These are phyloP conservation scores for Ctenodactylus gundi DNA, from an alignment of 2,113 vertebrate species.

Conservation along the genomic window DNA sequence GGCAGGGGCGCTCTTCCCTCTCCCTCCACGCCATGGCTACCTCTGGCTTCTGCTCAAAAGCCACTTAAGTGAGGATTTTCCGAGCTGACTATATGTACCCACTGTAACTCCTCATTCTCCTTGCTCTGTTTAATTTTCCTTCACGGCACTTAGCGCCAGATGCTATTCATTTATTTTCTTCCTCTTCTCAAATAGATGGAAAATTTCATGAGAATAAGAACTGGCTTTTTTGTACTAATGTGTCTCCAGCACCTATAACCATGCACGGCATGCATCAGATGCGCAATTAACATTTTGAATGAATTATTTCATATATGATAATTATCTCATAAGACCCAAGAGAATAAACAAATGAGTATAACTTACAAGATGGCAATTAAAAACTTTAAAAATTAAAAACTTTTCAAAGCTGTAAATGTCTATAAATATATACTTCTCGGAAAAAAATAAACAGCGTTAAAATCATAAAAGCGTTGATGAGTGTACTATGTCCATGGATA, in stretches of 20 bases:
- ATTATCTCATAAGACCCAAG: neutral
- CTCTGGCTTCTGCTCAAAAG: neutral
- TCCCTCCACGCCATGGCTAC: neutral
- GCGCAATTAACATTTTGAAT: neutral
- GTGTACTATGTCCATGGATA: neutral
- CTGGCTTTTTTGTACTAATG: neutral
- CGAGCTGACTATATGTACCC: neutral
- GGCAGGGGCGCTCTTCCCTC: neutral
- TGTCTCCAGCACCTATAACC: neutral
- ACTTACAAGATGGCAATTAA: neutral
- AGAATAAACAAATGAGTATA: neutral
- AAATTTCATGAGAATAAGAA: neutral
- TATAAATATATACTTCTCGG: neutral
- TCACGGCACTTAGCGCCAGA: neutral
- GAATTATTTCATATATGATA: neutral
- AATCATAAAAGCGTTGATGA: neutral
- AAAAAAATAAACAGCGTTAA: neutral
- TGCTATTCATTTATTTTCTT: neutral
- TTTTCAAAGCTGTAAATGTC: neutral
- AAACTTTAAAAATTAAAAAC: neutral
- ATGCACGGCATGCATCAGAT: neutral
- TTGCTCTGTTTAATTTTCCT: neutral
- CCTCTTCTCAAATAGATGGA: neutral
- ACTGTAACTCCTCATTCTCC: neutral
- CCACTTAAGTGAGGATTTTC: neutral